Percentiles rank a stretch among this genome's conserved stretches.
These are phyloP conservation scores for Cinclus mexicanus DNA, from an alignment of 2,113 vertebrate genomes.

Conservation along the genomic window DNA sequence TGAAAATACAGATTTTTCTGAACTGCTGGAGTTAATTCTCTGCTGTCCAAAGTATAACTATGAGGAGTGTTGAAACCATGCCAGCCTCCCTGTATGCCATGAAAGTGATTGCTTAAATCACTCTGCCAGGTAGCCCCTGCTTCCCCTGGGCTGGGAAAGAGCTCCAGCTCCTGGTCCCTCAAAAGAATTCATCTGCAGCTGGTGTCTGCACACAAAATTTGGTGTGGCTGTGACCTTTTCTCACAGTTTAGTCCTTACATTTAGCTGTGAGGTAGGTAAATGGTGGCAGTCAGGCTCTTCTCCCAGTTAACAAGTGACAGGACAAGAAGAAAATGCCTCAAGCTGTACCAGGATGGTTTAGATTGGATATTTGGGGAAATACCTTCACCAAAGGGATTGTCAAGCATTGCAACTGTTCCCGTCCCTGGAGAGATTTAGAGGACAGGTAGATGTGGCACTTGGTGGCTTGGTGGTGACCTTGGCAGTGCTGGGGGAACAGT, in stretches of 20 bases:
- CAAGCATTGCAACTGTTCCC: neutral
- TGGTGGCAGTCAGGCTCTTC: neutral
- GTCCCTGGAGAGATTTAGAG: neutral
- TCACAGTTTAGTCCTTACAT: neutral
- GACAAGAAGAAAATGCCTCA: neutral
- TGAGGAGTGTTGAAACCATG: neutral
- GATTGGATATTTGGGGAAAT: neutral
- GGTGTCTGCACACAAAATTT: neutral
- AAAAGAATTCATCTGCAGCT: neutral
- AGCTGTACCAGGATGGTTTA: rapidly evolving
- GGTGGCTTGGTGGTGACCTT: neutral
- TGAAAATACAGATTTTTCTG: neutral
- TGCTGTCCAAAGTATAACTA: neutral
- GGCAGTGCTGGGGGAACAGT: neutral
- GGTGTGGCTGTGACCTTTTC: neutral
- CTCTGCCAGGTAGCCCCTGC: neutral
- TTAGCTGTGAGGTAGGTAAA: neutral
- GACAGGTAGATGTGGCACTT: neutral
- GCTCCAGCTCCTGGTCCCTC: neutral
- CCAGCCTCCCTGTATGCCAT: neutral
- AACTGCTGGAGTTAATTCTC: neutral
- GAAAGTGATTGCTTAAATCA: neutral
- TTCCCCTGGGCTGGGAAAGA: neutral
- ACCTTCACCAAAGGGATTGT: neutral
- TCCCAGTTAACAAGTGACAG: neutral